These are phyloP conservation scores for Pediacus dermestoides DNA, from an alignment of 2,888 invertebrate species.

Conservation along the genomic window DNA sequence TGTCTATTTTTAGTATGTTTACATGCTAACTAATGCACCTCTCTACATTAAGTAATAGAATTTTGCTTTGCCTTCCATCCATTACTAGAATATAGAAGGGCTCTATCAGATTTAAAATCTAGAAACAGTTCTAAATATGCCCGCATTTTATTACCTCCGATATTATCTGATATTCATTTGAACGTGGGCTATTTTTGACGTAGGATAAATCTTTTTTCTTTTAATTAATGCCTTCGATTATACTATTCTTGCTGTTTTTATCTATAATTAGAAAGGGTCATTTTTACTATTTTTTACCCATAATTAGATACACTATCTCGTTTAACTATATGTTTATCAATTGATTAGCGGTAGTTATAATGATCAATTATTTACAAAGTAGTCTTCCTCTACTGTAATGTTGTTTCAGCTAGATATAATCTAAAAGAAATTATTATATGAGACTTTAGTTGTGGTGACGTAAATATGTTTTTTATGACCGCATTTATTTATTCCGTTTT, in stretches of 20 bases:
- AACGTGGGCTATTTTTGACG: conserved; percentile 50
- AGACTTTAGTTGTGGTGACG: too few species aligned
- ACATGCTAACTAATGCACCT: conserved; percentile 32
- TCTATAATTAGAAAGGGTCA: conserved; percentile 40
- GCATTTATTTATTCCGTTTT: too few species aligned
- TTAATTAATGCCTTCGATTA: conserved; percentile 47
- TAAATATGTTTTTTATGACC: too few species aligned
- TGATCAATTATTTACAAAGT: too few species aligned
- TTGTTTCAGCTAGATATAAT: too few species aligned
- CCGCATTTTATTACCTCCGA: conserved; percentile 48
- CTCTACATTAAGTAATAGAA: conserved; percentile 41
- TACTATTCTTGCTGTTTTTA: conserved; percentile 39
- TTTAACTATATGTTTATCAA: too few species aligned
- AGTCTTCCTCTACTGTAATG: too few species aligned
- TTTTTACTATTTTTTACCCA: too few species aligned
- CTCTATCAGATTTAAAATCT: conserved; percentile 28
- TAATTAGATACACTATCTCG: too few species aligned
- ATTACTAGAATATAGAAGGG: conserved; percentile 37
- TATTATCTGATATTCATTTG: conserved; percentile 46
- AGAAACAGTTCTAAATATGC: conserved; percentile 45
- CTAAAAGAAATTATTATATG: too few species aligned
- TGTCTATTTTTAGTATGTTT: too few species aligned
- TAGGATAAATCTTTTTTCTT: conserved; percentile 48
- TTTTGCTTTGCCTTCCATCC: conserved; percentile 34
- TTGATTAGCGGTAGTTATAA: too few species aligned